Evolutionary conservation across 2,797 vertebrate species (phyloP).

Genomic region (Sebastes hubbsi): DNA sequence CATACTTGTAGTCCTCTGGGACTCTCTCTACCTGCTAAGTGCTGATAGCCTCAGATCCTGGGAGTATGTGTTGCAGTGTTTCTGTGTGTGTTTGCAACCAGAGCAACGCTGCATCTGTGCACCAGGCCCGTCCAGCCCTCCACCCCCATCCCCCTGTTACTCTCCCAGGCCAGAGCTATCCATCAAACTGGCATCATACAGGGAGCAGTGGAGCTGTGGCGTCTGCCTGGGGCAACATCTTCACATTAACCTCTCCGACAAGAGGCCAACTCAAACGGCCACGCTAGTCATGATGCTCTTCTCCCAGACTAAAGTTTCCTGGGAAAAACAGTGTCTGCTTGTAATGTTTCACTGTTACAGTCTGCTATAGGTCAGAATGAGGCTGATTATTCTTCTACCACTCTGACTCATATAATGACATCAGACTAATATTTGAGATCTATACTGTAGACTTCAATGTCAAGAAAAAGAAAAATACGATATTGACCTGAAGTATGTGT

Average conservation of each 20-base stretch:
- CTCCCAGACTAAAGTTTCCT: neutral
- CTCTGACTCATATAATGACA: neutral
- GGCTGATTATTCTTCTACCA: neutral
- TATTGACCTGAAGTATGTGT: neutral
- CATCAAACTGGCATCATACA: slow-evolving; percentile 67
- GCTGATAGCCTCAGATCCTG: slow-evolving; percentile 32
- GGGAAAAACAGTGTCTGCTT: neutral
- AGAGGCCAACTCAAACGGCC: slow-evolving; percentile 14
- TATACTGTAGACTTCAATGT: neutral
- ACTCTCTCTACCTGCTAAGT: slow-evolving; percentile 15
- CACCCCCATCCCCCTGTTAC: neutral
- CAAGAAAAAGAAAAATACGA: neutral
- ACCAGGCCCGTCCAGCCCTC: slow-evolving; percentile 53
- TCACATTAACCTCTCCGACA: slow-evolving; percentile 50
- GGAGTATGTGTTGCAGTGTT: slow-evolving; percentile 9
- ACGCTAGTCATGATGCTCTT: neutral
- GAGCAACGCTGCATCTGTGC: slow-evolving; percentile 63
- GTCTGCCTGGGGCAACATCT: slow-evolving; percentile 50
- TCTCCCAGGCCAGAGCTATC: slow-evolving; percentile 54
- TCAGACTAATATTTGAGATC: neutral
- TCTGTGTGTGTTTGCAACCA: slow-evolving; percentile 24
- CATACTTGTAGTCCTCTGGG: slow-evolving; percentile 3
- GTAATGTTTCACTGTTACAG: neutral
- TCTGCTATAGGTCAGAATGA: neutral
- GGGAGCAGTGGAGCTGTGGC: slow-evolving; percentile 35